phyloP scores from a whole-genome alignment of 2,797 vertebrate species.

The Molossus molossus region DNA sequence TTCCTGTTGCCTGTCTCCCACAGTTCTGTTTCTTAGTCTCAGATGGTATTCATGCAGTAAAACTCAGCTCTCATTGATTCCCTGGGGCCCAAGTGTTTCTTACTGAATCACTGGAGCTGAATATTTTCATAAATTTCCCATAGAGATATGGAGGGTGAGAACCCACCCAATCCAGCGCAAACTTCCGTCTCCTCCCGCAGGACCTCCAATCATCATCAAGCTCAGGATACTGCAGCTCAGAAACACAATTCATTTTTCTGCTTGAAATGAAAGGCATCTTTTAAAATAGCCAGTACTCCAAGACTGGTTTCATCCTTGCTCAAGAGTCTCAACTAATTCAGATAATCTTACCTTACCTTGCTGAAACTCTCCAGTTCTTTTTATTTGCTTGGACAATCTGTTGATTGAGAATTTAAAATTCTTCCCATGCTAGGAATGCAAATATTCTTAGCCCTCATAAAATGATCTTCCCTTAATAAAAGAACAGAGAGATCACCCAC shows the following conservation, averaged over 20 bases:
- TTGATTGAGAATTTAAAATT: constrained; percentile 67
- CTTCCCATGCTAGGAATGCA: constrained; percentile 74
- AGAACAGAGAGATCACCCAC: constrained; percentile 78
- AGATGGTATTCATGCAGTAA: constrained; percentile 74
- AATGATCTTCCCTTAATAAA: constrained; percentile 78
- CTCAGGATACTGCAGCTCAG: constrained; percentile 18
- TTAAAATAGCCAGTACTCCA: constrained; percentile 54
- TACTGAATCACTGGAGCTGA: constrained; percentile 52
- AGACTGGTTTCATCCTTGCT: constrained; percentile 16
- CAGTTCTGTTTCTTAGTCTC: constrained; percentile 65
- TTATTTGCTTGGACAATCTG: constrained; percentile 59
- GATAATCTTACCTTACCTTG: constrained; percentile 53
- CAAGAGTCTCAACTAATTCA: constrained; percentile 42
- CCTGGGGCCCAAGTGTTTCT: constrained; percentile 76
- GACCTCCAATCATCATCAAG: constrained; percentile 53
- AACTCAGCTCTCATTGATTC: constrained; percentile 73
- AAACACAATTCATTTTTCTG: constrained; percentile 61
- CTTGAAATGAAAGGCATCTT: constrained; percentile 37
- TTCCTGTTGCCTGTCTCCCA: constrained; percentile 18
- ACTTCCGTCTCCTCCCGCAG: constrained; percentile 68
- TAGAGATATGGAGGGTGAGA: constrained; percentile 71
- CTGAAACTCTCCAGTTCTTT: constrained; percentile 24
- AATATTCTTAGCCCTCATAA: constrained; percentile 77
- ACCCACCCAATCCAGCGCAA: constrained; percentile 71
- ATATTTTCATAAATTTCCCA: constrained; percentile 82